Base-by-base conservation (phyloP, 2,797 vertebrate species). In the Menidia menidia region DNA sequence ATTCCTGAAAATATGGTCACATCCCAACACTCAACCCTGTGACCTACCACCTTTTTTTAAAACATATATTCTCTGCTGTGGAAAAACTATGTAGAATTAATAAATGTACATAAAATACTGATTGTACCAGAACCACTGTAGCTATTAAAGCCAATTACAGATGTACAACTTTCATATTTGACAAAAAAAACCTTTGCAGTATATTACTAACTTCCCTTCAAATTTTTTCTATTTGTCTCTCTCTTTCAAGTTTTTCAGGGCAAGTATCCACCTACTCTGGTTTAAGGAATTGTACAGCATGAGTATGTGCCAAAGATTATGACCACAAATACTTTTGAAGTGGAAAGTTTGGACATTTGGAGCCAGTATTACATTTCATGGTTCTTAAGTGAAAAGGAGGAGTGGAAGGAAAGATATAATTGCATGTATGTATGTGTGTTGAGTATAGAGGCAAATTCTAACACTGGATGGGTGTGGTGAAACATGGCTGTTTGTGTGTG, bases 401-500 rank as follows among this genome's bases (percentile, higher is more conserved):
- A 75, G 54, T 13, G 32, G 64, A 74, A 86, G 58, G 71, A 75
- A 52, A 73, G 66, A 81, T 82, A 74, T 83, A 82, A 75, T 83
- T 84, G 73, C 71, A 71, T 72, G 65, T 62, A 71, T 68, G 59
- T 68, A 44, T 66, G 72, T 44, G 55, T 77, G 66, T 77, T 75
- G 77, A 86, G 78, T 65, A 58, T 19, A 74, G 41, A 67, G 70
- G 74, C 72, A 83, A 73, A 83, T 77, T 89, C 70, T 64, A 65
- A 87, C 71, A 76, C 65, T 84, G 80, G 65, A 71, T 83, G 89
- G 88, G 89, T 83, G 89, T 86, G 91, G 88, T 76, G 78, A 85
- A 58, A 18, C 76, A 80, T 61, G 71, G 66, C 67, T 86, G 74
- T 75, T 86, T 88, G 82, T 77, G 66, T 66, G 70, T 64, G 71